phyloP scores from a whole-genome alignment of 2,888 invertebrate genomes.

The Dorcus parallelipipedus region DNA sequence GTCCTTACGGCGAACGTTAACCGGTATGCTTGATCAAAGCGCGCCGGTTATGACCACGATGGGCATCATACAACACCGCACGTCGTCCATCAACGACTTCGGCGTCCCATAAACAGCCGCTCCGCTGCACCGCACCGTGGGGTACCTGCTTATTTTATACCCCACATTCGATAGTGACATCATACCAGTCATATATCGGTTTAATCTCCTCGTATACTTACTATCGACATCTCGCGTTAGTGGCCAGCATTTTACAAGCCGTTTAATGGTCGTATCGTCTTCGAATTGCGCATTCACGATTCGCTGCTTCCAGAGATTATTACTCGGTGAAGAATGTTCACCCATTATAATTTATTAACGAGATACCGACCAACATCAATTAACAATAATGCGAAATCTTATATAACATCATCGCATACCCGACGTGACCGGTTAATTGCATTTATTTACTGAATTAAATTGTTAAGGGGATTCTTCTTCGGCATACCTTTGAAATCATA shows the following conservation, averaged over 20 bases:
- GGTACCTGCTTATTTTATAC: slow-evolving; percentile 32
- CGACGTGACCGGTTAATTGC: slow-evolving; percentile 1
- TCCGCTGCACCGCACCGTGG: slow-evolving; percentile 32
- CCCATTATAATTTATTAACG: slow-evolving; percentile 26
- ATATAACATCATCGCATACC: not conserved
- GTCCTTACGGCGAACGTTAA: slow-evolving; percentile 41
- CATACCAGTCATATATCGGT: slow-evolving; percentile 32
- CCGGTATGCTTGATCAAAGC: slow-evolving; percentile 40
- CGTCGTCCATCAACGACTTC: slow-evolving; percentile 32
- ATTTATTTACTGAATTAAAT: slow-evolving; percentile 2
- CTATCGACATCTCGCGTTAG: slow-evolving; percentile 29
- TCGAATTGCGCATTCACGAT: slow-evolving; percentile 20
- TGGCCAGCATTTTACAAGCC: slow-evolving; percentile 13
- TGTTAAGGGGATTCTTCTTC: not conserved
- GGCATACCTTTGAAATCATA: too few species aligned
- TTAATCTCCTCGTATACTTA: slow-evolving; percentile 33
- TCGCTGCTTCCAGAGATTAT: slow-evolving; percentile 20
- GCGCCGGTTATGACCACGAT: slow-evolving; percentile 28
- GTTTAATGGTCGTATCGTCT: slow-evolving; percentile 15
- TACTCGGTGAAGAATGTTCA: slow-evolving; percentile 21
- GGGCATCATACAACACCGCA: slow-evolving; percentile 23
- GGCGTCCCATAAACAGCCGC: slow-evolving; percentile 32
- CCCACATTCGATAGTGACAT: slow-evolving; percentile 33
- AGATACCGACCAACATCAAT: slow-evolving; percentile 21
- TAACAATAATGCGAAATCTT: slow-evolving; percentile 16